Evolutionary conservation across 2,888 invertebrate species (phyloP), one percentile per base, ranked within the genome.

Genomic region (Euzetes globulus): DNA sequence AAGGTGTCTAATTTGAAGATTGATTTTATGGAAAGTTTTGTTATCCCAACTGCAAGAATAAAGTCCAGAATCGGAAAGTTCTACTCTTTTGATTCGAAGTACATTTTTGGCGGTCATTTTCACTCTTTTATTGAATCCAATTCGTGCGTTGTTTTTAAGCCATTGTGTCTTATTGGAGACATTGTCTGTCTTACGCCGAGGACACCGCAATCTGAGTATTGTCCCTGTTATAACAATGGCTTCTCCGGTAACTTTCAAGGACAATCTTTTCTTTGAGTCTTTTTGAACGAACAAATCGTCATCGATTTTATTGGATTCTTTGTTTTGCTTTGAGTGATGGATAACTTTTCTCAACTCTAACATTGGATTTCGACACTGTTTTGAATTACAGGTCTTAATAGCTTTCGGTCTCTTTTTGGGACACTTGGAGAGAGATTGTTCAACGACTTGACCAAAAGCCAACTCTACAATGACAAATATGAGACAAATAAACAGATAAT

Each of bases 191-290:
- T 70, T 85, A 76, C 78, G 76, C 80, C 80, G 76, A 9, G 95
- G 95, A 81, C 96, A 96, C 81, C 94, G 92, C 79, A 96, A 92
- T 84, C 94, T 94, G 76, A 96, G 88, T 80, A 91, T 91, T 0
- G 94, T 92, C 11, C 94, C 95, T 80, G 91, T 89, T 85, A 91
- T 94, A 70, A 96, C 89, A 0, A 90, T 90, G 0, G 94, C 96
- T 0, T 89, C 89, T 0, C 94, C 95, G 0, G 94, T 95, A 0
- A 96, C 90, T 83, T 91, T 92, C 0, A 95, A 85, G 0, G 90
- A 89, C 17, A 92, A 88, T 84, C 90, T 90, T 77, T 88, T 88
- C 83, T 90, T 90, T 0, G 90, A 88, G 80, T 91, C 91, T 78
- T 90, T 89, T 80, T 94, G 94, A 76, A 91, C 89, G 80, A 90